These are phyloP conservation scores for Todiramphus saurophagus DNA, from an alignment of 2,113 vertebrate genomes.

Conservation along the genomic window DNA sequence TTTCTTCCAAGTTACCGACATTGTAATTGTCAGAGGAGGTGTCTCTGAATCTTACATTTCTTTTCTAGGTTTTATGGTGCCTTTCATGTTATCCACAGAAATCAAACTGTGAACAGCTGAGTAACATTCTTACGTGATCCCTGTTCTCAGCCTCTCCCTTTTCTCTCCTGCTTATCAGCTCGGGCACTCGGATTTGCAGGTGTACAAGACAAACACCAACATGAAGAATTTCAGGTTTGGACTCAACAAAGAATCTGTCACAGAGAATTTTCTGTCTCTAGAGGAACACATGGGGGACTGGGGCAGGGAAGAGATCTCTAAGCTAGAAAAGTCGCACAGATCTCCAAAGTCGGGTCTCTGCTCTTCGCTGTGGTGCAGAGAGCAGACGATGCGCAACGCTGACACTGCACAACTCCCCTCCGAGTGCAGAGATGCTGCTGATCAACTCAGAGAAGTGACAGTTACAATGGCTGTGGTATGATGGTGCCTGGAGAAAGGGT, in stretches of 20 bases:
- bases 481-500: background rate
- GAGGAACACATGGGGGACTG: background rate
- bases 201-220: background rate
- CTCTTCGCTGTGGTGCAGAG: rapidly evolving
- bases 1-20: background rate
- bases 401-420: rapidly evolving
- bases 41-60: background rate
- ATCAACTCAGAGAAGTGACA: background rate
- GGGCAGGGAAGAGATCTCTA: background rate
- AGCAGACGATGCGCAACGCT: background rate
- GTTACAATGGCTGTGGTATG: rapidly evolving
- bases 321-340: background rate
- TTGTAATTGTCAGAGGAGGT: background rate
- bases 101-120: background rate
- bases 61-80: background rate
- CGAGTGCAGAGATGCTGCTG: background rate
- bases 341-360: background rate
- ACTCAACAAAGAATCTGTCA: background rate
- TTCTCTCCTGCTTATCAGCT: background rate
- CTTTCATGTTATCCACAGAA: background rate
- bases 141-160: background rate
- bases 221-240: background rate
- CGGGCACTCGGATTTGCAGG: background rate
- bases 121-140: background rate
- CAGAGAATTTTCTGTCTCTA: background rate